A percentile compares a stretch with the other conserved stretches of the same genome.
These are phyloP conservation scores for Nylanderia fulva DNA, from an alignment of 1,140 invertebrate genomes.

Conservation along the genomic window DNA sequence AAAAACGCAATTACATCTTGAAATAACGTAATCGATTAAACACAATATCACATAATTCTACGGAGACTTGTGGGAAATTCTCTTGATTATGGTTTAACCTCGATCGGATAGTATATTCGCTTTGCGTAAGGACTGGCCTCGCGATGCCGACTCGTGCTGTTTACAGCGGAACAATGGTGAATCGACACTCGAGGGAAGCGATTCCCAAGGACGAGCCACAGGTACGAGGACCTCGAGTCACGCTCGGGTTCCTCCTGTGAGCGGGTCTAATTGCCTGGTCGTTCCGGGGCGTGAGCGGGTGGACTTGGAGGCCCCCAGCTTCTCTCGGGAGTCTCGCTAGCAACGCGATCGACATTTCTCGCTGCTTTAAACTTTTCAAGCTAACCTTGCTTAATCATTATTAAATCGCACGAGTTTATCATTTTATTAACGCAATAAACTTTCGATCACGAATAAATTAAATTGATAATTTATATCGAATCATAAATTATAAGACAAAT, in stretches of 20 bases:
- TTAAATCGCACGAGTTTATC: not conserved
- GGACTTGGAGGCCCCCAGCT: not conserved
- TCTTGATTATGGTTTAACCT: conserved; percentile 19
- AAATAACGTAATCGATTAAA: conserved; percentile 12
- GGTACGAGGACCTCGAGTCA: conserved; percentile 72
- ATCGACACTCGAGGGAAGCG: conserved; percentile 53
- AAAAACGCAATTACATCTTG: not conserved
- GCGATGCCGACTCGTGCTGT: conserved; percentile 8
- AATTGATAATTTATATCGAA: not conserved
- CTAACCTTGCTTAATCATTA: not conserved
- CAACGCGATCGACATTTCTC: not conserved
- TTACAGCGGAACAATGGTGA: conserved; percentile 62
- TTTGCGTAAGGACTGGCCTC: conserved; percentile 17
- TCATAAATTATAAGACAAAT: not conserved
- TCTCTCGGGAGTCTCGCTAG: not conserved
- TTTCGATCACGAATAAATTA: not conserved
- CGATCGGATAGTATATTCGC: conserved; percentile 23
- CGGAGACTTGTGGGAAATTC: conserved; percentile 20
- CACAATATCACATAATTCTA: not conserved
- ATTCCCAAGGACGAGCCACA: conserved; percentile 61
- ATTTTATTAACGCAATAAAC: not conserved
- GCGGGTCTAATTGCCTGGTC: conserved; percentile 73
- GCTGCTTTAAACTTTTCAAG: conserved; percentile 3
- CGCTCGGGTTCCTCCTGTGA: conserved; percentile 68
- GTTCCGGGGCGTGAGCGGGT: conserved; percentile 65